phyloP scores from a whole-genome alignment of 2,113 vertebrate species.

The Regulus satrapa region DNA sequence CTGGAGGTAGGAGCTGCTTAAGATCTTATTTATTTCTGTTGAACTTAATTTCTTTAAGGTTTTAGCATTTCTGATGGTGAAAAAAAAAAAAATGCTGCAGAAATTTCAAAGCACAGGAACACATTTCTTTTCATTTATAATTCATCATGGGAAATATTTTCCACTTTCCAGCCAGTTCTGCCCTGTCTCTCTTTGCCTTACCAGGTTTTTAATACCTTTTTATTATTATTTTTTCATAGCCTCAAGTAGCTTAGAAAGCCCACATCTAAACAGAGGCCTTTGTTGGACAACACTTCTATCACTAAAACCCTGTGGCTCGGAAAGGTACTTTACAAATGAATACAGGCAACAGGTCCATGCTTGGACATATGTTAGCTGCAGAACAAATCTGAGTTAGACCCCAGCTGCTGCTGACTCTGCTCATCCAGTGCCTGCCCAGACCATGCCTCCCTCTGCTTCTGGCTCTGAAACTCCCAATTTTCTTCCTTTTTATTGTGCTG shows the following conservation, averaged over 20 bases:
- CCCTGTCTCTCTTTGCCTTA: neutral
- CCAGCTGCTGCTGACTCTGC: neutral
- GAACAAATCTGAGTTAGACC: neutral
- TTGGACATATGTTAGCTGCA: neutral
- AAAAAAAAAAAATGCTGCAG: neutral
- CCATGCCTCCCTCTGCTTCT: neutral
- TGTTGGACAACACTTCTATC: neutral
- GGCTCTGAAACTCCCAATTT: neutral
- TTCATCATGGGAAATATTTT: conserved; percentile 39
- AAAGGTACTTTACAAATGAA: neutral
- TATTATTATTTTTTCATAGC: neutral
- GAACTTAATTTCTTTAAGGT: conserved; percentile 15
- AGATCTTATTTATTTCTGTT: conserved; percentile 60
- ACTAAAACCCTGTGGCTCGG: neutral
- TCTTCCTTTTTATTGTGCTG: neutral
- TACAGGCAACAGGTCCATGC: neutral
- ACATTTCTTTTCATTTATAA: conserved; percentile 39
- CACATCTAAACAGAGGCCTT: neutral
- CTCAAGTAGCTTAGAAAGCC: neutral
- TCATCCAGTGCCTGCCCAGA: neutral
- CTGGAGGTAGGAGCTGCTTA: conserved; percentile 40
- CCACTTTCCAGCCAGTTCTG: neutral
- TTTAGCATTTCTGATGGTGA: conserved; percentile 2
- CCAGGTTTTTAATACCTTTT: neutral
- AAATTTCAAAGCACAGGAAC: conserved; percentile 48